Base-by-base conservation (phyloP, 2,113 vertebrate genomes). In the Onychostoma macrolepis region DNA sequence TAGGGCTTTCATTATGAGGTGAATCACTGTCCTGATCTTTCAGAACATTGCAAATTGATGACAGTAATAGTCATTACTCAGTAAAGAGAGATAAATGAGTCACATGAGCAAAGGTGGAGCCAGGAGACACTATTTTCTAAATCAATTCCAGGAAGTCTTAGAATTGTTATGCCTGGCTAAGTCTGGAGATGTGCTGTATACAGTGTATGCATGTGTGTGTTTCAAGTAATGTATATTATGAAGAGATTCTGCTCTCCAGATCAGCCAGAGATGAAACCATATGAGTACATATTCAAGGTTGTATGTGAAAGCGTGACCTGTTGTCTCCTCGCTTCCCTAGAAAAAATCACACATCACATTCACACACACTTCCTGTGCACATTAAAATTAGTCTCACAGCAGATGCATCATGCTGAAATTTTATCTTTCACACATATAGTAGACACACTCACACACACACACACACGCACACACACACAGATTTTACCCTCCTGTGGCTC, bases 31-130 rank as follows among this genome's bases (percentile, higher is more conserved):
- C 63, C 41, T 83, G 80, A 71, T 83, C 63, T 50, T 69, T 83
- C 41, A 83, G 63, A 50, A 71, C 13, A 82, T 17, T 83, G 41
- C 43, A 83, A 83, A 71, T 8, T n/a, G 61, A 83, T 69, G 26
- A 83, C 63, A 24, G 80, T 69, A 71, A 83, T 50, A 28, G 28
- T 71, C 81, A 83, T 83, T 83, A 71, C 65, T 53, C 81, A 53
- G 63, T 83, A 24, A 83, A 71, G 65, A 83, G 26, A 83, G 81
- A 83, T 71, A 71, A 71, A 83, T 71, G 43, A 71, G 81, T 53
- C 43, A 6, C 1, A 48, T n/a, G 43, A 33, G 63, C n/a, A 83
- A 83, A 83, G 19, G n/a, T 65, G 38, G 61, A 28, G 43, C 24
- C 10, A 71, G 41, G 3, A 71, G 43, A 83, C 38, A 19, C 26